Conservation (phyloP, 1,140 invertebrate species). For the Glossosoma conforme region DNA sequence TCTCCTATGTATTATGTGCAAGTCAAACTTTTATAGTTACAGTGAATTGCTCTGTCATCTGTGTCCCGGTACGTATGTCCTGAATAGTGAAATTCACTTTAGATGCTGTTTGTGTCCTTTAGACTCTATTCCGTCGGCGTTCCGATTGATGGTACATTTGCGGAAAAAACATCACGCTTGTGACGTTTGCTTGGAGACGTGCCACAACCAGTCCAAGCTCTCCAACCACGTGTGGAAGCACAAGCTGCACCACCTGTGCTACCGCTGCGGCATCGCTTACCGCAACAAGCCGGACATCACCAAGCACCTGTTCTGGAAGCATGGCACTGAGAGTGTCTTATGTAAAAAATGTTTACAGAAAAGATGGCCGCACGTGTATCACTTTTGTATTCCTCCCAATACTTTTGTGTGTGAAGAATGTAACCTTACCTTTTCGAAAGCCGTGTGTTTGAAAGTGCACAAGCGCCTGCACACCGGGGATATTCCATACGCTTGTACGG, state of each 20-base stretch:
- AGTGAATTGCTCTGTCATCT: conserved; percentile 80
- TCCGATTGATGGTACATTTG: conserved; percentile 80
- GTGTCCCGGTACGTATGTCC: conserved; percentile 69
- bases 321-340: conserved; percentile 78
- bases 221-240: conserved; percentile 86
- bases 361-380: conserved; percentile 86
- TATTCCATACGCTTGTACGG: conserved; percentile 62
- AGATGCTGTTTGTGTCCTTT: conserved; percentile 71
- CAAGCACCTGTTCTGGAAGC: conserved; percentile 86
- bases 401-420: conserved; percentile 78
- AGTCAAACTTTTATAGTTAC: conserved; percentile 77
- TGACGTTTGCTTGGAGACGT: conserved; percentile 77
- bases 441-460: conserved; percentile 77
- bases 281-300: conserved; percentile 81
- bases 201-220: conserved; percentile 68
- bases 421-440: conserved; percentile 63
- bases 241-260: conserved; percentile 78
- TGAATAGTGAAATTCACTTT: conserved; percentile 57
- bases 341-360: conserved; percentile 82
- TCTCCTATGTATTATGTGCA: conserved; percentile 77
- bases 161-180: conserved; percentile 76
- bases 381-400: conserved; percentile 77
- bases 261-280: conserved; percentile 78
- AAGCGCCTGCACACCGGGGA: conserved; percentile 71
- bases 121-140: conserved; percentile 72